Evolutionary conservation across 1,140 invertebrate genomes (phyloP), one percentile per base, ranked within the genome.

Genomic region (Dendrolimus punctatus): DNA sequence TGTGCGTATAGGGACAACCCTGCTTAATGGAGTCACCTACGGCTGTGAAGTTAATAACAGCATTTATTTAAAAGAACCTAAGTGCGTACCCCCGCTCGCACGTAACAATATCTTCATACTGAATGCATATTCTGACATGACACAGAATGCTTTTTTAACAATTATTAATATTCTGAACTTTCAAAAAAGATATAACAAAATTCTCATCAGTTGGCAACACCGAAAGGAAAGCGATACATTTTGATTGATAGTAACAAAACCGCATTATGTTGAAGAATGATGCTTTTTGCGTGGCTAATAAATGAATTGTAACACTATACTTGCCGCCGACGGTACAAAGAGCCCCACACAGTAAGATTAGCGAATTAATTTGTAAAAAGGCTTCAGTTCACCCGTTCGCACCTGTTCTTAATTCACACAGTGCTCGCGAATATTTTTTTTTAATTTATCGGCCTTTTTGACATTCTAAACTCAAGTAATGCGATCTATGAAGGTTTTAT

Each of bases 221-320:
- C 70, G 71, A 72, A 74, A 76, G 73, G 78, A 77, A 80, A 80
- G 75, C 70, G 67, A 79, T 80, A 74, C 66, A 64, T 72, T 72
- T 76, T 76, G 78, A 84, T 84, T 78, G 77, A 84, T 84, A 76
- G 71, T 62, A 57, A 61, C 54, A 60, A 68, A 73, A 72, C 71
- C 71, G 72, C 73, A 82, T 79, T 78, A 78, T 72, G 69, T 73
- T 73, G 69, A 56, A 55, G 23, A 23, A 23, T 23, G 23, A 23
- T 23, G 23, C 23, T 23, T 23, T 23, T 23, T 23, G 23, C 23
- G 23, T 23, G 23, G 49, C 54, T 57, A 51, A 57, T 47, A 46
- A 55, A 47, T 60, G 42, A 57, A 23, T 23, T 23, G 63, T 62
- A 71, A 77, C 65, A 64, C 55, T 65, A 71, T 62, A 67, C 69